These are phyloP conservation scores for Scelioninae gen. 1 DNA, from an alignment of 2,888 invertebrate genomes.

Conservation along the genomic window DNA sequence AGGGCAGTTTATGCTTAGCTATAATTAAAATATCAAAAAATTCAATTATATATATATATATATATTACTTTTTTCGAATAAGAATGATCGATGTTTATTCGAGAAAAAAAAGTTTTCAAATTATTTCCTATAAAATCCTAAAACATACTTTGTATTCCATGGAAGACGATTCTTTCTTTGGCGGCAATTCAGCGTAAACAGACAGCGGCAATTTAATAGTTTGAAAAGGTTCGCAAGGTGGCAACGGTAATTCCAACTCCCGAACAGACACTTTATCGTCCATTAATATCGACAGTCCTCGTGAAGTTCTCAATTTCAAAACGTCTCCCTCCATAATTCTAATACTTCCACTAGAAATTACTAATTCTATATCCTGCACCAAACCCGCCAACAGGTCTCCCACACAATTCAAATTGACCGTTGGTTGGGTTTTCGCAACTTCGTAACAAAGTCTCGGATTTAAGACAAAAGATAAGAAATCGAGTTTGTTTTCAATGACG, in stretches of 20 bases:
- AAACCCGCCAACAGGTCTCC: conserved; percentile 93
- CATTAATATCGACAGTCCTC: conserved; percentile 88
- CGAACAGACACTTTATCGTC: conserved; percentile 78
- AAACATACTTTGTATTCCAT: conserved; percentile 89
- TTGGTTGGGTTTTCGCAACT: conserved; percentile 86
- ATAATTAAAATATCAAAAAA: conserved; percentile 52
- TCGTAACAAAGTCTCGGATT: conserved; percentile 86
- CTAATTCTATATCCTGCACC: conserved; percentile 90
- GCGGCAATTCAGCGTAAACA: conserved; percentile 90
- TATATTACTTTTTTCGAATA: too few species aligned
- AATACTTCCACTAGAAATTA: conserved; percentile 91
- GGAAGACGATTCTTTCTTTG: conserved; percentile 88
- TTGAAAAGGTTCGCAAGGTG: conserved; percentile 87
- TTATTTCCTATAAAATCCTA: too few species aligned
- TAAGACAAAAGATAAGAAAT: conserved; percentile 89
- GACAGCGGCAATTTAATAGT: conserved; percentile 87
- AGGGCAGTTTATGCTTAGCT: conserved; percentile 91
- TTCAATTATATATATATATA: too few species aligned
- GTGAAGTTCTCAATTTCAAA: conserved; percentile 88
- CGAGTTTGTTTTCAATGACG: conserved; percentile 88
- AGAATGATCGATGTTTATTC: too few species aligned
- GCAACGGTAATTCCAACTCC: conserved; percentile 79
- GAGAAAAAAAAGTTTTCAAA: too few species aligned
- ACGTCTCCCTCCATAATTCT: conserved; percentile 88
- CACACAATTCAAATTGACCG: conserved; percentile 85